Conservation (phyloP, 2,888 invertebrate genomes). For the Synergus gifuensis region DNA sequence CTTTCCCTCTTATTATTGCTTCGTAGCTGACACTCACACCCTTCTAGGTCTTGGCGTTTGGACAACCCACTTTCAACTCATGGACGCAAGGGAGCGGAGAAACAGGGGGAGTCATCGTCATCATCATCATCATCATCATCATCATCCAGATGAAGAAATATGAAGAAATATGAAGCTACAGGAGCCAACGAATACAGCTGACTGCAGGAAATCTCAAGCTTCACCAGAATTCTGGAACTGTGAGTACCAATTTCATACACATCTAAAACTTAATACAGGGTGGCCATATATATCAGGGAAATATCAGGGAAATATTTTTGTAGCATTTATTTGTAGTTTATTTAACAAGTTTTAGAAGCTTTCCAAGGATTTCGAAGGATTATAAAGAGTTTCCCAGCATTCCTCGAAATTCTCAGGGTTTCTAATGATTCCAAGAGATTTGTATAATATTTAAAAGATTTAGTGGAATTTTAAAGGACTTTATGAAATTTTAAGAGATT, state of each 20-base stretch:
- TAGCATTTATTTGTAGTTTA: too few relatives aligned
- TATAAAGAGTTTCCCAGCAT: too few relatives aligned
- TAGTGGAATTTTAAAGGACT: too few relatives aligned
- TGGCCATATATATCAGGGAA: too few relatives aligned
- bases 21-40: constrained; percentile 76
- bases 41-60: constrained; percentile 67
- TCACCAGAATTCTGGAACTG: constrained; percentile 33
- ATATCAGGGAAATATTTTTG: too few relatives aligned
- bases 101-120: constrained; percentile 43
- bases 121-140: constrained; percentile 13
- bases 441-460: too few relatives aligned
- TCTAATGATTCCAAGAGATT: too few relatives aligned
- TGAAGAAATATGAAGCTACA: constrained; percentile 5
- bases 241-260: background rate
- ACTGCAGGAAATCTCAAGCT: constrained; percentile 7
- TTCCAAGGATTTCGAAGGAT: too few relatives aligned
- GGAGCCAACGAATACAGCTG: constrained; percentile 33
- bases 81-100: constrained; percentile 47
- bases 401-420: too few relatives aligned
- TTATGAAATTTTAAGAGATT: too few relatives aligned
- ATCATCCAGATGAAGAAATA: constrained; percentile 22
- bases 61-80: constrained; percentile 50
- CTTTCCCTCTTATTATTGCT: constrained; percentile 61
- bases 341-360: too few relatives aligned
- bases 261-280: background rate